phyloP scores from a whole-genome alignment of 2,797 vertebrate genomes.

The Apogon talboti region DNA sequence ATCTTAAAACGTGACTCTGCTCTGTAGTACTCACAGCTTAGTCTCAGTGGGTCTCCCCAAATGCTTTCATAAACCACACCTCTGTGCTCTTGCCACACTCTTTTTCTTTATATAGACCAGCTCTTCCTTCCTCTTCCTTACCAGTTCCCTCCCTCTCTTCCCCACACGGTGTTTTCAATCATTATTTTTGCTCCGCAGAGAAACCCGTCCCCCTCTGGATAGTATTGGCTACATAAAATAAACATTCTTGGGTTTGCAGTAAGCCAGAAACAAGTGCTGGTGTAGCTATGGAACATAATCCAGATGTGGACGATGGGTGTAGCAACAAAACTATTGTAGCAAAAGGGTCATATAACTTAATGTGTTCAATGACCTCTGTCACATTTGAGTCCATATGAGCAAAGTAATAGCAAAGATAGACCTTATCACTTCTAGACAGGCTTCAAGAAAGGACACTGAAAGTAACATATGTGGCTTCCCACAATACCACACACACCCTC shows the following conservation, averaged over 20 bases:
- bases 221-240: constrained; percentile 4
- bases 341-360: constrained; percentile 8
- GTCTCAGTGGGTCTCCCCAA: constrained; percentile 11
- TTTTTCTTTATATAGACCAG: constrained; percentile 53
- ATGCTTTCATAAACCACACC: constrained; percentile 12
- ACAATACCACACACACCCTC: neutral
- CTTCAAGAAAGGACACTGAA: constrained; percentile 2
- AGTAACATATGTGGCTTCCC: constrained; percentile 12
- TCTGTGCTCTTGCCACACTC: neutral
- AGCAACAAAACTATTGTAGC: neutral
- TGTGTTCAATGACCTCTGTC: neutral
- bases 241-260: constrained; percentile 13
- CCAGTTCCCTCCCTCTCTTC: constrained; percentile 20
- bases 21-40: constrained; percentile 50
- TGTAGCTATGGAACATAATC: neutral
- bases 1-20: neutral
- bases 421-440: neutral
- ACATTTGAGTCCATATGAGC: neutral
- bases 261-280: neutral
- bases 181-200: constrained; percentile 16
- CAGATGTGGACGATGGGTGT: constrained; percentile 18
- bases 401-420: neutral
- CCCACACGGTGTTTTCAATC: neutral
- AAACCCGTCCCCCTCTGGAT: neutral
- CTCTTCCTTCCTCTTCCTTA: constrained; percentile 46